Percentiles rank a stretch among this genome's conserved stretches.
phyloP scores from a whole-genome alignment of 2,797 vertebrate species.

The Smutsia gigantea region DNA sequence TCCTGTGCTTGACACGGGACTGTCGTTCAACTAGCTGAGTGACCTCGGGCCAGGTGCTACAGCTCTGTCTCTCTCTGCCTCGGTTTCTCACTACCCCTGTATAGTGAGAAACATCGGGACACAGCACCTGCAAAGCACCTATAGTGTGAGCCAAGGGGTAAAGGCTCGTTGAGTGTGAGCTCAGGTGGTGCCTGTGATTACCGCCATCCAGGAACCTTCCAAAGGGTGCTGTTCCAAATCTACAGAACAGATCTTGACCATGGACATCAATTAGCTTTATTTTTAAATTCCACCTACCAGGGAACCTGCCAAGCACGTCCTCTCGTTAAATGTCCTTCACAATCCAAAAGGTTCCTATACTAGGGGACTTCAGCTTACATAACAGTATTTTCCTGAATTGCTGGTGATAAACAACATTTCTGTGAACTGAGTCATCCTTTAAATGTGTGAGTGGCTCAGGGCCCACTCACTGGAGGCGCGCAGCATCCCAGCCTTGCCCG shows the following conservation, averaged over 20 bases:
- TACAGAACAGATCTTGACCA: neutral
- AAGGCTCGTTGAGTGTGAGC: neutral
- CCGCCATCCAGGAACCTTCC: neutral
- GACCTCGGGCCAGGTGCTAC: neutral
- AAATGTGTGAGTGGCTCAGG: neutral
- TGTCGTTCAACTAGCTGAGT: neutral
- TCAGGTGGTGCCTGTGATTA: neutral
- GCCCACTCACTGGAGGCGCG: neutral
- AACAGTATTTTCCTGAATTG: conserved; percentile 27
- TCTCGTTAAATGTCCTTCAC: neutral
- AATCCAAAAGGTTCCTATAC: neutral
- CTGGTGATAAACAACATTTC: conserved; percentile 6
- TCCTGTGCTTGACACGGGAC: neutral
- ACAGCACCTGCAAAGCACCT: neutral
- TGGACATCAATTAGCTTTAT: neutral
- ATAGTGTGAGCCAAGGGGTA: neutral
- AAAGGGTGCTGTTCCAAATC: neutral
- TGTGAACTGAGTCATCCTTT: conserved; percentile 38
- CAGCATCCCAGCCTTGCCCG: neutral
- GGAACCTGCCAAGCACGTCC: neutral
- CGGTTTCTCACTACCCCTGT: neutral
- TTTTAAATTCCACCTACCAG: neutral
- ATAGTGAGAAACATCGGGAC: neutral
- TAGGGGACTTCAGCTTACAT: neutral
- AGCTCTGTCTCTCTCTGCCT: neutral